Conservation (phyloP, 2,113 vertebrate species). For the Taurulus bubalis region DNA sequence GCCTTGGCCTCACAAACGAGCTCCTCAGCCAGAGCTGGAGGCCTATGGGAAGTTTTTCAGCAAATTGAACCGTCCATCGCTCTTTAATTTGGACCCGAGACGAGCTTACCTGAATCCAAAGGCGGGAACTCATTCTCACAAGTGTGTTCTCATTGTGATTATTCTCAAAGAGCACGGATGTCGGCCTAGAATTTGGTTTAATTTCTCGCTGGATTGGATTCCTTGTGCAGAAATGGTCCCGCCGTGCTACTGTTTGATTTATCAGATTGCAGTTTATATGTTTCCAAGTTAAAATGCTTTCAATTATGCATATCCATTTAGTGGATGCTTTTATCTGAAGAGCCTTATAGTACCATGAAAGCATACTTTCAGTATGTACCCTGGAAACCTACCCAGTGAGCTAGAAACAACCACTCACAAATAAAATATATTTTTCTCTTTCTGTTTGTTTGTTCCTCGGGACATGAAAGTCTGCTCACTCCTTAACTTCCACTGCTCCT, state of each 20-base stretch:
- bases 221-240: background rate
- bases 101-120: constrained; percentile 19
- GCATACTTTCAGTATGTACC: constrained; percentile 49
- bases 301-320: constrained; percentile 72
- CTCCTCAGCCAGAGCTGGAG: constrained; percentile 44
- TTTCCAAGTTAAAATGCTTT: constrained; percentile 64
- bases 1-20: constrained; percentile 59
- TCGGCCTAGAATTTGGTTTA: background rate
- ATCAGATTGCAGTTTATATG: constrained; percentile 47
- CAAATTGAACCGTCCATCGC: constrained; percentile 25
- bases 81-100: constrained; percentile 22
- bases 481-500: constrained; percentile 6
- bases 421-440: constrained; percentile 51
- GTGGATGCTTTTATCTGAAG: constrained; percentile 72
- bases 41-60: constrained; percentile 35
- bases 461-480: constrained; percentile 21
- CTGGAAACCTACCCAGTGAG: constrained; percentile 35
- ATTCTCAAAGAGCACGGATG: constrained; percentile 22
- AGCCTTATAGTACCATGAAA: constrained; percentile 37
- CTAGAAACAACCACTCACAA: constrained; percentile 54
- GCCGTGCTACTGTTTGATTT: constrained; percentile 13
- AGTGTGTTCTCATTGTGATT: background rate
- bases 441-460: constrained; percentile 46
- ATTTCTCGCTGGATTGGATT: background rate
- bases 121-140: background rate